Evolutionary conservation across 2,797 vertebrate genomes (phyloP), one percentile per base, ranked within the genome.

Genomic region (Crypturellus tataupa): DNA sequence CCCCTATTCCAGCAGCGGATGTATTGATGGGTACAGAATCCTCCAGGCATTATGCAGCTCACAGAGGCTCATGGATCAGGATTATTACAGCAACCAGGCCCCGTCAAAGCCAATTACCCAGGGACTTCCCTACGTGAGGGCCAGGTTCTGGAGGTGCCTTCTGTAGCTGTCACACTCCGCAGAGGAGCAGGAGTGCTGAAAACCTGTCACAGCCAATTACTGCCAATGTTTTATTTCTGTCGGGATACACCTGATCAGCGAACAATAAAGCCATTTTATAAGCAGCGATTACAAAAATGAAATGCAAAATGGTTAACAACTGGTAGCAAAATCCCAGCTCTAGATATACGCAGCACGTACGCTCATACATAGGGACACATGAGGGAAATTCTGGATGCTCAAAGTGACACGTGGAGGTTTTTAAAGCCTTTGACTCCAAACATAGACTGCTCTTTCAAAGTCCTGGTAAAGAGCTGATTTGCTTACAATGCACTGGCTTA

Each of bases 11-110:
- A 92, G 89, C 94, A 94, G 91, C 95, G 90, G 95, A 97, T 94
- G 87, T 77, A 97, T 96, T 97, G 97, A 98, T 92, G 94, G 95
- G 94, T 97, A 97, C 96, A 97, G 94, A 97, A 98, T 98, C 98
- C 98, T 98, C 76, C 94, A 98, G 98, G 98, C 98, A 98, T 98
- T 97, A 94, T 97, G 97, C 97, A 90, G 97, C 98, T 98, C 97
- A 95, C 95, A 97, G 96, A 95, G 96, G 97, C 97, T 97, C 96
- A 94, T 93, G 97, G 98, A 98, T 96, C 96, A 90, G 96, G 92
- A 90, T 98, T 97, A 96, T 92, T 96, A 97, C 97, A 97, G 97
- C 97, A 96, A 97, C 95, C 96, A 96, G 97, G 92, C 97, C 93
- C 96, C 89, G 94, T 98, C 97, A 97, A 95, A 98, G 97, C 95